Evolutionary conservation across 2,888 invertebrate species (phyloP), one percentile per base, ranked within the genome.

Genomic region (Buathra laborator): DNA sequence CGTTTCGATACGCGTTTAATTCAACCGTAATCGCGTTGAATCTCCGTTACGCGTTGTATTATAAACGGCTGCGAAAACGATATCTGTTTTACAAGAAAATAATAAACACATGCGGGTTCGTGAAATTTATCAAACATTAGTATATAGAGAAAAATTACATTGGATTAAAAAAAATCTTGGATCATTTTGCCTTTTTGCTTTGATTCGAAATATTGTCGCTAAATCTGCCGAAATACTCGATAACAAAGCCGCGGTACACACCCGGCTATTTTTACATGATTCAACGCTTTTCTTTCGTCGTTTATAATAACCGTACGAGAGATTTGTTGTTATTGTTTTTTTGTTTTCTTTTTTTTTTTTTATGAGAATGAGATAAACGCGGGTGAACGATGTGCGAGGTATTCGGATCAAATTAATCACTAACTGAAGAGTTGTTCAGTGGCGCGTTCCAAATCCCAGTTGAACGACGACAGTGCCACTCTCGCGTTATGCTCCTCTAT

Each of bases 381-480:
- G 81, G 70, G 79, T 79, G 82, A 62, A 67, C 66, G 68, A 48
- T 80, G 66, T 71, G 68, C 19, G 79, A 80, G 85, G 83, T 83
- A 77, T 72, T 80, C 80, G 48, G 46, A 78, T 74, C 62, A 59
- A 70, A 83, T 89, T 90, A 86, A 90, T 92, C 91, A 95, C 96
- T 97, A 97, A 96, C 97, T 97, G 94, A 98, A 97, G 90, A 98
- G 95, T 93, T 96, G 96, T 94, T 99, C 99, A 74, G 98, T 98
- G 87, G 99, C 99, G 93, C 97, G 95, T 94, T 98, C 98, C 91
- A 99, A 94, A 92, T 98, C 97, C 99, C 99, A 99, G 94, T 98
- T 97, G 93, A 97, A 97, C 64, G 98, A 97, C 75, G 99, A 99
- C 75, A 99, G 95, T 44, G 99, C 98, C 66, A 97, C 98, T 87